Evolutionary conservation across 1,140 invertebrate genomes (phyloP), one percentile per base, ranked within the genome.

Genomic region (Doryteuthis pealeii): DNA sequence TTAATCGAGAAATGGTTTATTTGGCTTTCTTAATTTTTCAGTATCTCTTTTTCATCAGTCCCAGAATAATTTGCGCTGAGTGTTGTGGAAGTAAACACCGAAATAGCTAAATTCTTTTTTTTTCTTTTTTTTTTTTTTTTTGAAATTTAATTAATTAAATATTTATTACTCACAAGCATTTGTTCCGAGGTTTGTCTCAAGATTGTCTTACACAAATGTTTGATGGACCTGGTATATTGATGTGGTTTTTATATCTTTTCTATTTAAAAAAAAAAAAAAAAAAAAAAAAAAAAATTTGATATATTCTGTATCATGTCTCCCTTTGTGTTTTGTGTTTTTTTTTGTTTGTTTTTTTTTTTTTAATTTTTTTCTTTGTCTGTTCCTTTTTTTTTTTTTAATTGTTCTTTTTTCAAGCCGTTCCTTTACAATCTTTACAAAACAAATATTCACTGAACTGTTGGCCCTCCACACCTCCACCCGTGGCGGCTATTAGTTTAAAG

Each of bases 371-470:
- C 6, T 62, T 15, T 62, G 26, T 62, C 26, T 62, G 6, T 62
- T 5, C 18, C 18, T 10, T 62, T 62, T 62, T 5, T 62, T 8
- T 12, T 62, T 62, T 62, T 12, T n/a, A n/a, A 14, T 62, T 28
- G 18, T 5, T 62, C 26, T 28, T 8, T n/a, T 62, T 5, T 62
- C 54, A 62, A 28, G 54, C 54, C 5, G 54, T 28, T n/a, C 22
- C 54, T 18, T 79, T 81, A 58, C 79, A 84, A 49, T 79, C 82
- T 70, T 79, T 79, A 35, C 80, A 78, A 85, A 96, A 94, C 73
- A 97, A 89, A 88, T 96, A 97, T 88, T 96, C 95, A 81, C 94
- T 95, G 89, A 96, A 96, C 87, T 96, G 94, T 84, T 96, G 95
- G 1, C 94, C 94, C 83, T 96, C 95, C 15, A 96, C 94, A 12